Evolutionary conservation across 1,140 invertebrate species (phyloP).

Genomic region (Diabrotica undecimpunctata): DNA sequence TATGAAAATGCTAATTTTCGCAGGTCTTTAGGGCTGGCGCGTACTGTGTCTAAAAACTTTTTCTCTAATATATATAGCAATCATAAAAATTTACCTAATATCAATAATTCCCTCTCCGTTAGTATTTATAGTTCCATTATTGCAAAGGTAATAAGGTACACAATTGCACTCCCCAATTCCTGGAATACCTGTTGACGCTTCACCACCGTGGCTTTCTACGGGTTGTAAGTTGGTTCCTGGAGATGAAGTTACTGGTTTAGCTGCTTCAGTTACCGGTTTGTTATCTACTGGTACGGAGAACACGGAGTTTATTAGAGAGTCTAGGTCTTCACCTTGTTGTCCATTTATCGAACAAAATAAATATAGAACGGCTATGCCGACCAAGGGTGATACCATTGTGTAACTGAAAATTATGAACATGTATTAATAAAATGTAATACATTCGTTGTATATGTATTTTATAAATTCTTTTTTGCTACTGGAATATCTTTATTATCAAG

Average conservation of each 20-base stretch:
- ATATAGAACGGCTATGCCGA: background rate
- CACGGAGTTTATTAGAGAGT: slow-evolving; percentile 4
- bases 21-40: too few relatives aligned
- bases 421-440: too few relatives aligned
- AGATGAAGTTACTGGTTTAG: background rate
- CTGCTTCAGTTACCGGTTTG: background rate
- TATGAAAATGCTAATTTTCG: too few relatives aligned
- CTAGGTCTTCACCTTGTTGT: slow-evolving; percentile 6
- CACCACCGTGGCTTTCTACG: slow-evolving; percentile 7
- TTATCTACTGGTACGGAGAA: background rate
- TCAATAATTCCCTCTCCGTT: slow-evolving; percentile 75
- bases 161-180: slow-evolving; percentile 49
- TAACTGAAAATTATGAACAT: background rate
- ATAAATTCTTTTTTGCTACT: too few relatives aligned
- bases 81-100: slow-evolving; percentile 55
- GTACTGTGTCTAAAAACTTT: too few relatives aligned
- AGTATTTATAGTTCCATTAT: slow-evolving; percentile 56
- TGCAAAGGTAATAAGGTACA: slow-evolving; percentile 68
- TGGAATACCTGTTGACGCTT: background rate
- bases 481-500: too few relatives aligned
- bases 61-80: too few relatives aligned
- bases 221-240: slow-evolving; percentile 4
- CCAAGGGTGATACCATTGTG: background rate
- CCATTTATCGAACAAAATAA: background rate
- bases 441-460: too few relatives aligned